Percentiles rank a stretch among this genome's conserved stretches.
Evolutionary conservation across 2,113 vertebrate genomes (phyloP).

Genomic region (Callipepla californica): DNA sequence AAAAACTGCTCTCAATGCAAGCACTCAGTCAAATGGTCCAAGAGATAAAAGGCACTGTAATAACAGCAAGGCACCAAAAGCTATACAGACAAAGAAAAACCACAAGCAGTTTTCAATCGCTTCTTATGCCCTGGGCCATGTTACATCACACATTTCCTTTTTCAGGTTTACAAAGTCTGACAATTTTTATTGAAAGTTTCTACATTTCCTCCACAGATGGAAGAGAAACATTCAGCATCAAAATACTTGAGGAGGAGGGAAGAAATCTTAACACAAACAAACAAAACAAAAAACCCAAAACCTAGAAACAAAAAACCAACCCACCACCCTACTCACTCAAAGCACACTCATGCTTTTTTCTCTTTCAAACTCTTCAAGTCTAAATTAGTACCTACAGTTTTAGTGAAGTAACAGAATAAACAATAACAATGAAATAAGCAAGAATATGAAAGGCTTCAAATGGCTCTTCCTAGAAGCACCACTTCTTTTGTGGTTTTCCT

Average conservation of each 20-base stretch:
- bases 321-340: neutral
- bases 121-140: neutral
- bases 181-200: neutral
- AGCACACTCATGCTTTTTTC: neutral
- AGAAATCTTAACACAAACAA: neutral
- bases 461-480: neutral
- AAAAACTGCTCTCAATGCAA: neutral
- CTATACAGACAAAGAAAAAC: neutral
- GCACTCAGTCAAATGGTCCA: conserved; percentile 2
- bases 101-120: neutral
- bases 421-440: neutral
- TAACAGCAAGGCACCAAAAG: neutral
- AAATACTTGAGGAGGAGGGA: accelerated
- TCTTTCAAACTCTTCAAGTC: neutral
- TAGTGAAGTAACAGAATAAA: neutral
- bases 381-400: neutral
- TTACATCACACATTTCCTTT: neutral
- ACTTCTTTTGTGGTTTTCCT: neutral
- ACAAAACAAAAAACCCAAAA: neutral
- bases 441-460: neutral
- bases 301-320: neutral
- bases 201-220: neutral
- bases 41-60: neutral
- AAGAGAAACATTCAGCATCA: neutral
- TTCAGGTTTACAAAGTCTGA: neutral